Base-by-base conservation (phyloP, 2,888 invertebrate species). In the Temnothorax unifasciatus region DNA sequence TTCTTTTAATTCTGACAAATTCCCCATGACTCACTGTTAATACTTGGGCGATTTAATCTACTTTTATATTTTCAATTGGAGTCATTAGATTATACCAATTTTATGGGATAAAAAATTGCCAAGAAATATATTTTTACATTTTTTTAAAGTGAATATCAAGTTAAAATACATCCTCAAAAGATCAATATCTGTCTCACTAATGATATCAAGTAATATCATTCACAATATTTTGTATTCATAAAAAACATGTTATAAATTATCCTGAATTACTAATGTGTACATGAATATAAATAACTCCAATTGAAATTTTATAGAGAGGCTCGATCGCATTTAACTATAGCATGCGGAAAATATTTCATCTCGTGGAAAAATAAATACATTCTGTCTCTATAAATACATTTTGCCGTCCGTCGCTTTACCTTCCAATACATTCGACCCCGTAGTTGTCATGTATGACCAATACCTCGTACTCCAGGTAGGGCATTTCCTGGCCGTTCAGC, bases 391-490 rank as follows among this genome's bases (percentile, higher is more conserved):
- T 4, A n/a, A n/a, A n/a, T n/a, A n/a, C n/a, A n/a, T n/a, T n/a
- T n/a, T n/a, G 9, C 9, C 18, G 4, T 71, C 15, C 4, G 18
- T 34, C 25, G 18, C 52, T 61, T 91, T 90, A 93, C 85, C 93
- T 93, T 5, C 89, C 92, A 18, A 93, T 82, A 61, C 87, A 89
- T 75, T 93, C 93, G n/a, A 87, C 75, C 0, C 87, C 59, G 9
- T 87, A 84, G n/a, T 84, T 86, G 38, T 92, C 90, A 64, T 86
- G 84, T 64, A 92, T 66, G n/a, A 94, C 92, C 61, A 95, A 90
- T n/a, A 94, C 90, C 85, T 95, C 95, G 81, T 94, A 94, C 6
- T 92, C 90, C 21, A 83, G 59, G 44, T 90, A 93, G n/a, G 88
- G 64, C 6, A 86, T 81, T 81, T 94, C 94, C 13, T 86, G 85